Conservation (phyloP, 2,888 invertebrate genomes). For the Spialia ferax region DNA sequence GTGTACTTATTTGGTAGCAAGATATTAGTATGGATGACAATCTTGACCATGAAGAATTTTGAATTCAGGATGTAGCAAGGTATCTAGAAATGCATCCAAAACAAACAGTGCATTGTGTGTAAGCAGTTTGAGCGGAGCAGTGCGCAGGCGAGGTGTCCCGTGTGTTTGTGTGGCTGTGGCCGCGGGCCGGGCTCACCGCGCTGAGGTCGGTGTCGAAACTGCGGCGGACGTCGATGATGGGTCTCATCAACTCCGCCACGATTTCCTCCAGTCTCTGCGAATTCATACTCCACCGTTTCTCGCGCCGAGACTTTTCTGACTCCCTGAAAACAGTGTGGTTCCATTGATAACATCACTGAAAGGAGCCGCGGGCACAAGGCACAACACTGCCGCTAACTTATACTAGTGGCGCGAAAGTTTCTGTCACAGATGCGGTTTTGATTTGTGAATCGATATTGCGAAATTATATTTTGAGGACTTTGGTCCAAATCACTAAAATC, state of each 20-base stretch:
- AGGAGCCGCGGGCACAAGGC: slow-evolving; percentile 60
- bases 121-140: background rate
- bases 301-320: slow-evolving; percentile 62
- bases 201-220: slow-evolving; percentile 78
- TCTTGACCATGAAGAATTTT: background rate
- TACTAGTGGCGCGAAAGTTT: slow-evolving; percentile 76
- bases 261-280: slow-evolving; percentile 77
- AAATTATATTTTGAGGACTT: slow-evolving; percentile 43
- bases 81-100: background rate
- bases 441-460: slow-evolving; percentile 54
- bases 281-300: slow-evolving; percentile 79
- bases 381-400: slow-evolving; percentile 50
- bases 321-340: slow-evolving; percentile 72
- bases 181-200: slow-evolving; percentile 65
- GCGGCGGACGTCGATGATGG: slow-evolving; percentile 72
- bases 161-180: background rate
- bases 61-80: background rate
- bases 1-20: background rate
- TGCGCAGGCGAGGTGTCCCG: background rate
- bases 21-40: background rate
- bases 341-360: slow-evolving; percentile 74
- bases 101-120: slow-evolving; percentile 1
- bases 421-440: slow-evolving; percentile 68
- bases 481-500: slow-evolving; percentile 19
- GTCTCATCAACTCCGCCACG: slow-evolving; percentile 78